These are phyloP conservation scores for Meda fulgida DNA, from an alignment of 2,797 vertebrate genomes.

Conservation along the genomic window DNA sequence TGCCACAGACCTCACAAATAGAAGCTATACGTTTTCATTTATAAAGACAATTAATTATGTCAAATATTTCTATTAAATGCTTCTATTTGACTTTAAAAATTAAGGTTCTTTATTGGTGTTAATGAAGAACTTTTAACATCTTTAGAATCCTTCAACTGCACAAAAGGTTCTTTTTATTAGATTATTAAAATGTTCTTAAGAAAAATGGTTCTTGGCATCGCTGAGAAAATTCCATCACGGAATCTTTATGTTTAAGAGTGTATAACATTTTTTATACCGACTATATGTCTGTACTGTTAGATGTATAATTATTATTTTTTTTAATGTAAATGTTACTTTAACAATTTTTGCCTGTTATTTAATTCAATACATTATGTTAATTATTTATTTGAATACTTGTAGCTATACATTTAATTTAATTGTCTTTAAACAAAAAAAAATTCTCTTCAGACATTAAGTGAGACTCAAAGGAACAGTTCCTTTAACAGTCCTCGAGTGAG, in stretches of 20 bases:
- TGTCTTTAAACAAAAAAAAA: too few species aligned
- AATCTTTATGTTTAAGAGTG: neutral
- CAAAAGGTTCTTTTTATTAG: neutral
- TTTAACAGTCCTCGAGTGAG: too few species aligned
- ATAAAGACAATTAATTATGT: neutral
- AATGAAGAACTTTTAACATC: neutral
- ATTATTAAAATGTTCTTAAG: neutral
- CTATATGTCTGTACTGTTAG: neutral
- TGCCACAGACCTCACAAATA: neutral
- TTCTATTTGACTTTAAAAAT: neutral
- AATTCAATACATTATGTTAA: too few species aligned
- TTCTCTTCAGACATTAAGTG: too few species aligned
- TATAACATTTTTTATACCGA: neutral
- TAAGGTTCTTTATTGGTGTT: too few species aligned
- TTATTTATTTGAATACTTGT: too few species aligned
- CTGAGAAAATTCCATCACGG: too few species aligned
- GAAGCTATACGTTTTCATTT: neutral
- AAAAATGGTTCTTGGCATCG: neutral
- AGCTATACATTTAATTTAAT: too few species aligned
- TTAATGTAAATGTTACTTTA: too few species aligned
- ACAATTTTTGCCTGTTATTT: too few species aligned
- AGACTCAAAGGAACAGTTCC: too few species aligned
- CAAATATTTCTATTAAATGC: neutral
- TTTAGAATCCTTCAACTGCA: neutral
- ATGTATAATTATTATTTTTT: neutral